A percentile compares a stretch with the other conserved stretches of the same genome.
phyloP scores from a whole-genome alignment of 2,797 vertebrate genomes.

The Peromyscus aztecus region DNA sequence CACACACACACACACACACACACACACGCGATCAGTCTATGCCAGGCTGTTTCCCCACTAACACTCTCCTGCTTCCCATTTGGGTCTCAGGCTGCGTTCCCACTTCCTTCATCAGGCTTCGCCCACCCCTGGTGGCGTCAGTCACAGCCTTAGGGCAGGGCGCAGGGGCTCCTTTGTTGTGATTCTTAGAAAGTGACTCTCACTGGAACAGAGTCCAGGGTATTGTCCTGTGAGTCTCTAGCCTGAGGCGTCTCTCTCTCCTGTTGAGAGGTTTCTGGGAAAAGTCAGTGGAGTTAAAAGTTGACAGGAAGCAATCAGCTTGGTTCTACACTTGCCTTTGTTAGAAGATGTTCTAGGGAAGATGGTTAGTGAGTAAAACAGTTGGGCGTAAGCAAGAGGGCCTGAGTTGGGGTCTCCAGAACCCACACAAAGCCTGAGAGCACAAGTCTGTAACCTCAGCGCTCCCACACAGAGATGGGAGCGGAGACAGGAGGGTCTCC shows the following conservation, averaged over 20 bases:
- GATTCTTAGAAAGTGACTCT: slow-evolving; percentile 55
- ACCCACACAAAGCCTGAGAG: neutral
- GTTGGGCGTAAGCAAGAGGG: too few species aligned
- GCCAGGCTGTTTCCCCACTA: neutral
- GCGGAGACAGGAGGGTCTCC: neutral
- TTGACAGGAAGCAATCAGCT: neutral
- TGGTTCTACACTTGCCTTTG: neutral
- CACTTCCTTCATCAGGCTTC: neutral
- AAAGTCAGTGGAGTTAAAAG: neutral
- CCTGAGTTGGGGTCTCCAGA: neutral
- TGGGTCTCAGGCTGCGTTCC: neutral
- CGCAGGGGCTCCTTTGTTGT: slow-evolving; percentile 36
- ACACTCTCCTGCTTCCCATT: neutral
- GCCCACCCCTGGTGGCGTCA: neutral
- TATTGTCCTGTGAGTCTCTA: neutral
- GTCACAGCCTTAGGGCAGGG: neutral
- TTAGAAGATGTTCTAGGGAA: neutral
- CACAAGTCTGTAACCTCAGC: too few species aligned
- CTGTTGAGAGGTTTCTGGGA: neutral
- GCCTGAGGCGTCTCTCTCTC: neutral
- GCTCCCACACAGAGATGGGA: neutral
- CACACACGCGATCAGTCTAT: neutral
- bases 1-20: neutral
- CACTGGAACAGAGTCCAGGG: neutral
- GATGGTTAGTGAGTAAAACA: neutral